phyloP scores from a whole-genome alignment of 2,797 vertebrate genomes.

The Characodon lateralis region DNA sequence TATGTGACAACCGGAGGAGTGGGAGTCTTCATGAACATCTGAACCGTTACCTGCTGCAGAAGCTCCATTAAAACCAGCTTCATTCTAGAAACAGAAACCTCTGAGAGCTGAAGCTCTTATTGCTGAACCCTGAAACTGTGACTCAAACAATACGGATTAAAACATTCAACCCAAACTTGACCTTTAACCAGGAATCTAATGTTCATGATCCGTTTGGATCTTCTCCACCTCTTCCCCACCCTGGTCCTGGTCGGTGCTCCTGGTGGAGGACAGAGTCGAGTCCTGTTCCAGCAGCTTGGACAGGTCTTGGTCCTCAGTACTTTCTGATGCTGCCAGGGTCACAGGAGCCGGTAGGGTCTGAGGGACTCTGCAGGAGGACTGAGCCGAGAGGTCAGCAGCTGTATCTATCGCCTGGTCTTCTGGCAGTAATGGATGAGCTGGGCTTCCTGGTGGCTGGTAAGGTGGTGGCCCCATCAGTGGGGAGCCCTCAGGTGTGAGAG shows the following conservation, averaged over 20 bases:
- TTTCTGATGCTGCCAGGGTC: slow-evolving; percentile 13
- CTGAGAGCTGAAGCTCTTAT: slow-evolving; percentile 12
- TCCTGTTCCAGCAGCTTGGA: slow-evolving; percentile 48
- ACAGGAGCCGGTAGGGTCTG: slow-evolving; percentile 36
- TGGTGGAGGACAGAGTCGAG: slow-evolving; percentile 15
- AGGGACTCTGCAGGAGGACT: slow-evolving; percentile 20
- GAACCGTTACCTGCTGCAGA: background rate
- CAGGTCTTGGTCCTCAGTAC: slow-evolving; percentile 15
- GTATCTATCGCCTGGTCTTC: background rate
- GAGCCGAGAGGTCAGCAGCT: background rate
- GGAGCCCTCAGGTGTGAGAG: slow-evolving; percentile 49
- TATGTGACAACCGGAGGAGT: background rate
- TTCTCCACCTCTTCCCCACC: slow-evolving; percentile 24
- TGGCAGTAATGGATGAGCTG: background rate
- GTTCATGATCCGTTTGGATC: slow-evolving; percentile 8
- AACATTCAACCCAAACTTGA: slow-evolving; percentile 1
- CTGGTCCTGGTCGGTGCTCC: slow-evolving; percentile 2
- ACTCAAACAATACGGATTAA: slow-evolving; percentile 1
- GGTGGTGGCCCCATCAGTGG: slow-evolving; percentile 67
- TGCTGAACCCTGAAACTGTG: slow-evolving; percentile 28
- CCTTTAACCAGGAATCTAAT: background rate
- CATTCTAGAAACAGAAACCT: background rate
- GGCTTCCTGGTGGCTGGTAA: slow-evolving; percentile 59
- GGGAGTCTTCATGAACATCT: background rate
- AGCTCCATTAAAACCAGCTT: background rate